Base-by-base conservation (phyloP, 2,797 vertebrate genomes). In the Characodon lateralis region DNA sequence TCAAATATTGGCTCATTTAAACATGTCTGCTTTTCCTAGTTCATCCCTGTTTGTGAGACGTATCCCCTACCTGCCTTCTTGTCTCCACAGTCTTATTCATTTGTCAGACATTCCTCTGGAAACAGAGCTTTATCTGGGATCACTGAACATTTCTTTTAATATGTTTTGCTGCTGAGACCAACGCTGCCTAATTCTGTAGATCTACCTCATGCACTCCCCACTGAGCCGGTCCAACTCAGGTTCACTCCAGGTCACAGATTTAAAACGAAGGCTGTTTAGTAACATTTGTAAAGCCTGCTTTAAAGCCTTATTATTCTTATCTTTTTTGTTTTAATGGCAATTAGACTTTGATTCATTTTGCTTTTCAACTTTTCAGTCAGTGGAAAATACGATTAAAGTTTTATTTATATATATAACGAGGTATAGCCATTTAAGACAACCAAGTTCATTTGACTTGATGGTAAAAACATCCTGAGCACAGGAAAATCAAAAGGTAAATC, bases 31-130 rank as follows among this genome's bases (percentile, higher is more conserved):
- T 46, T 65, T 66, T 31, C 48, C 35, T 6, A 5, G 16, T 13
- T 43, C 56, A 13, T 28, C 66, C 72, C 55, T 20, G 12, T 70
- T 58, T 82, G 50, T 65, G 70, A 31, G 39, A 1, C 59, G 55
- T 70, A 71, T 72, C 43, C 18, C 46, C 35, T 72, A 50, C 66
- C 68, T 76, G 55, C 53, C 48, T 46, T 41, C 35, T 68, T 69
- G 41, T 81, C 51, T 71, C 2, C 76, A 46, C 43, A 31, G 26
- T 56, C 31, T 79, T 72, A 28, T 82, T 83, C 80, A n/a, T 78
- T 79, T 75, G 77, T 66, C 72, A 83, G 83, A 88, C 90, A 88
- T 89, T 88, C 82, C 81, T 86, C 73, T 83, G 46, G 78, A 87
- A 76, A 78, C 71, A 58, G 50, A 75, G 78, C 78, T 87, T 88